Conservation (phyloP, 2,888 invertebrate genomes). For the Campoplex nolae region DNA sequence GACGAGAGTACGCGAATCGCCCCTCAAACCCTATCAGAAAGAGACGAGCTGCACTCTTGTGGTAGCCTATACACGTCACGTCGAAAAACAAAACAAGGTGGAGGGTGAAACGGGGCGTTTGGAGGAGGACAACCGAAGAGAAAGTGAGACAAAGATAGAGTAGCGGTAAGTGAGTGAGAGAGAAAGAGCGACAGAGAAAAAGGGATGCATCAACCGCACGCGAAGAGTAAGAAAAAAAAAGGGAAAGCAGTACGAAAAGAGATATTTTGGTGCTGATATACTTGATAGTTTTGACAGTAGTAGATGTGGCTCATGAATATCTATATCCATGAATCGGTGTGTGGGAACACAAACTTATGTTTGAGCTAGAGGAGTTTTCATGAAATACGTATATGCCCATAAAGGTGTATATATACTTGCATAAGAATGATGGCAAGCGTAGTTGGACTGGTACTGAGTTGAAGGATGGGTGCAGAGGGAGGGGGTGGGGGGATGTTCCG, state of each 20-base stretch:
- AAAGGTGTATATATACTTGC: conserved; percentile 15
- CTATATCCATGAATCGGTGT: not conserved
- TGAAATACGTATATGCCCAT: conserved; percentile 21
- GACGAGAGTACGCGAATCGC: conserved; percentile 78
- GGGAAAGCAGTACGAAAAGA: conserved; percentile 37
- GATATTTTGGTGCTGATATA: conserved; percentile 46
- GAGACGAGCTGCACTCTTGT: conserved; percentile 50
- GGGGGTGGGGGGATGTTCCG: conserved; percentile 77
- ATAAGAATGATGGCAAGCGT: conserved; percentile 54
- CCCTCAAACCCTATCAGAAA: conserved; percentile 55
- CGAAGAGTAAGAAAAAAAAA: conserved; percentile 55
- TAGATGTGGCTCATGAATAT: conserved; percentile 20
- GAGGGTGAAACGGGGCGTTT: conserved; percentile 57
- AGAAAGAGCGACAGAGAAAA: not conserved
- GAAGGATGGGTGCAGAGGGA: conserved; percentile 72
- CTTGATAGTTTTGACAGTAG: conserved; percentile 50
- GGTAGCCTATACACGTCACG: conserved; percentile 65
- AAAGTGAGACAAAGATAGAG: conserved; percentile 30
- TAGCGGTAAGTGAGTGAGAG: conserved; percentile 32
- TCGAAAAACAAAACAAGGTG: conserved; percentile 62
- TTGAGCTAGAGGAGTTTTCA: conserved; percentile 6
- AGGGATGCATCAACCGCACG: conserved; percentile 56
- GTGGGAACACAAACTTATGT: not conserved
- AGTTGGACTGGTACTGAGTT: conserved; percentile 72
- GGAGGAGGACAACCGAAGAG: conserved; percentile 24